phyloP scores from a whole-genome alignment of 2,113 vertebrate genomes.

The Anguilla japonica region DNA sequence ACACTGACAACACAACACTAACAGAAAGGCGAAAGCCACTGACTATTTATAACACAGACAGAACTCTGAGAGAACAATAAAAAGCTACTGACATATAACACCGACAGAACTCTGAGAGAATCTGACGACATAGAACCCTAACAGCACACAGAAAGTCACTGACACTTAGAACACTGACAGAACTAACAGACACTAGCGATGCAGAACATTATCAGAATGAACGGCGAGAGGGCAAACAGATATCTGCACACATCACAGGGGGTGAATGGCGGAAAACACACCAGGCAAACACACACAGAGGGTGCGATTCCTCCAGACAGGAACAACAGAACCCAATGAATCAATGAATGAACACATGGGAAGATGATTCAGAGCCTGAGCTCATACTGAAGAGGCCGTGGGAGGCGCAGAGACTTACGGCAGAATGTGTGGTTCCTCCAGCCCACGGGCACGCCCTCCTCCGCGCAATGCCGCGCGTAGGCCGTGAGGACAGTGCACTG shows the following conservation, averaged over 20 bases:
- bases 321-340: too few species aligned
- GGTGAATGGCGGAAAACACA: too few species aligned
- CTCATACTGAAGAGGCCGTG: background rate
- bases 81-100: too few species aligned
- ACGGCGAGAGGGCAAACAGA: too few species aligned
- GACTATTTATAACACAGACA: background rate
- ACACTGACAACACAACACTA: background rate
- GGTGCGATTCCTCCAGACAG: too few species aligned
- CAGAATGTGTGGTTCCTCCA: slow-evolving; percentile 86
- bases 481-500: slow-evolving; percentile 76
- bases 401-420: slow-evolving; percentile 58
- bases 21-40: background rate
- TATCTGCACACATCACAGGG: too few species aligned
- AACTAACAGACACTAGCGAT: too few species aligned
- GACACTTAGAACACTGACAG: background rate
- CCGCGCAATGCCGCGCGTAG: slow-evolving; percentile 76
- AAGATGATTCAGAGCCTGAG: background rate
- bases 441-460: slow-evolving; percentile 61
- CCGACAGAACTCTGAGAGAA: background rate
- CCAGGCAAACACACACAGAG: too few species aligned
- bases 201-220: too few species aligned
- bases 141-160: background rate
- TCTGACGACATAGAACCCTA: background rate
- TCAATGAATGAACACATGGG: too few species aligned
- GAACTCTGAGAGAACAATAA: too few species aligned